Evolutionary conservation across 2,888 invertebrate species (phyloP).

Genomic region (Drosophila longiperda): DNA sequence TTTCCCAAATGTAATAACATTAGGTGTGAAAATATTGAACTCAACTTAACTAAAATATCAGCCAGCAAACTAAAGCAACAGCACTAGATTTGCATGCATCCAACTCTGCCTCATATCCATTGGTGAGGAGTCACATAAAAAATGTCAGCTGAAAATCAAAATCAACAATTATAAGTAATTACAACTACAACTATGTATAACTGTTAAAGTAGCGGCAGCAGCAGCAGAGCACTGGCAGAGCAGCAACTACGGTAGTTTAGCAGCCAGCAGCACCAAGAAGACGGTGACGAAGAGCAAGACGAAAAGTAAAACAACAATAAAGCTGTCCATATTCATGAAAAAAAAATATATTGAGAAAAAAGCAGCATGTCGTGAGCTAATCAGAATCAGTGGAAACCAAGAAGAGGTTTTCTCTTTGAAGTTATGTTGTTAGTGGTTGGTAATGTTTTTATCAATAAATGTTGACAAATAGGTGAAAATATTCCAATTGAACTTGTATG

Average conservation of each 20-base stretch:
- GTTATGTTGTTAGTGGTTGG: slow-evolving; percentile 11
- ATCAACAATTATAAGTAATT: slow-evolving; percentile 54
- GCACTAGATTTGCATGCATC: slow-evolving; percentile 40
- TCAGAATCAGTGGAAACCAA: slow-evolving; percentile 55
- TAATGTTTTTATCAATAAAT: slow-evolving; percentile 24
- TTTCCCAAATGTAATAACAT: slow-evolving; percentile 24
- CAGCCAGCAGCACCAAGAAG: slow-evolving; percentile 52
- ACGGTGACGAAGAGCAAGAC: slow-evolving; percentile 56
- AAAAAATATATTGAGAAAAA: slow-evolving; percentile 29
- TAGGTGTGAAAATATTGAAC: slow-evolving; percentile 48
- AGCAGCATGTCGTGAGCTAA: slow-evolving; percentile 71
- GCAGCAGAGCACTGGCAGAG: slow-evolving; percentile 45
- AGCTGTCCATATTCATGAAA: slow-evolving; percentile 57
- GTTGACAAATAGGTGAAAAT: slow-evolving; percentile 20
- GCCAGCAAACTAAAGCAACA: slow-evolving; percentile 28
- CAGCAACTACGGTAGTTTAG: slow-evolving; percentile 63
- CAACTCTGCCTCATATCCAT: slow-evolving; percentile 38
- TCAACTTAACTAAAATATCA: slow-evolving; percentile 49
- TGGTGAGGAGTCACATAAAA: slow-evolving; percentile 20
- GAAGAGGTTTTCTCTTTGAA: slow-evolving; percentile 45
- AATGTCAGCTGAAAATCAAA: slow-evolving; percentile 30
- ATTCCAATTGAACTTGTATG: slow-evolving; percentile 44
- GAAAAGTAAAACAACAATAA: slow-evolving; percentile 63
- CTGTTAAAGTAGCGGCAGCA: slow-evolving; percentile 36
- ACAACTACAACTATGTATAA: slow-evolving; percentile 53